These are phyloP conservation scores for Copidosoma floridanum DNA, from an alignment of 1,140 invertebrate species.

Conservation along the genomic window DNA sequence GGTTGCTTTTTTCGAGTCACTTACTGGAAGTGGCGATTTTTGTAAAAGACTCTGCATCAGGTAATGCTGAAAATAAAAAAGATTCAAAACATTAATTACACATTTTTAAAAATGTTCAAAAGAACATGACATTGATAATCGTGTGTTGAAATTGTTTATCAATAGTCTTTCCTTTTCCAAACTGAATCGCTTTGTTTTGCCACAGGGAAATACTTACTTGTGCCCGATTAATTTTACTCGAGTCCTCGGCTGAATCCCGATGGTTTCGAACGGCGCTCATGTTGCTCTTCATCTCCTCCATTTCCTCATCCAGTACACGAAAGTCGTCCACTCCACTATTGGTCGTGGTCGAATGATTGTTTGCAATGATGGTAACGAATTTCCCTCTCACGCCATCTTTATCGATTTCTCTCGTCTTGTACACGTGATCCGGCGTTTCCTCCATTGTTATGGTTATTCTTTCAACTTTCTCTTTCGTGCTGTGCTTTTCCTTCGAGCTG, in stretches of 20 bases:
- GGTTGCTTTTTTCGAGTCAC: not conserved
- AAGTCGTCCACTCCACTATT: not conserved
- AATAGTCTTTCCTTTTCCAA: too few species aligned
- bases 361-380: conserved; percentile 26
- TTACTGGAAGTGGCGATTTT: conserved; percentile 12
- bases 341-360: not conserved
- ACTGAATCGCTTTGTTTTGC: conserved; percentile 21
- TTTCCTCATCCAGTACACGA: conserved; percentile 15
- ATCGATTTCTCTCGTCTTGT: conserved; percentile 32
- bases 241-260: conserved; percentile 8
- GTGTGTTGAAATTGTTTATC: too few species aligned
- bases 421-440: conserved; percentile 38
- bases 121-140: too few species aligned
- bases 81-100: too few species aligned
- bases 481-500: not conserved
- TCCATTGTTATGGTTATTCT: conserved; percentile 34
- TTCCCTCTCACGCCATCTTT: conserved; percentile 29
- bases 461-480: conserved; percentile 26
- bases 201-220: conserved; percentile 33
- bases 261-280: conserved; percentile 9
- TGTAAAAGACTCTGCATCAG: conserved; percentile 21
- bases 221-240: not conserved
- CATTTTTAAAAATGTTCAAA: too few species aligned
- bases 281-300: conserved; percentile 19
- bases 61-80: conserved; percentile 29